Percentiles rank a stretch among this genome's conserved stretches.
Conservation (phyloP, 2,797 vertebrate genomes). For the Xiphorhynchus erythropygius region DNA sequence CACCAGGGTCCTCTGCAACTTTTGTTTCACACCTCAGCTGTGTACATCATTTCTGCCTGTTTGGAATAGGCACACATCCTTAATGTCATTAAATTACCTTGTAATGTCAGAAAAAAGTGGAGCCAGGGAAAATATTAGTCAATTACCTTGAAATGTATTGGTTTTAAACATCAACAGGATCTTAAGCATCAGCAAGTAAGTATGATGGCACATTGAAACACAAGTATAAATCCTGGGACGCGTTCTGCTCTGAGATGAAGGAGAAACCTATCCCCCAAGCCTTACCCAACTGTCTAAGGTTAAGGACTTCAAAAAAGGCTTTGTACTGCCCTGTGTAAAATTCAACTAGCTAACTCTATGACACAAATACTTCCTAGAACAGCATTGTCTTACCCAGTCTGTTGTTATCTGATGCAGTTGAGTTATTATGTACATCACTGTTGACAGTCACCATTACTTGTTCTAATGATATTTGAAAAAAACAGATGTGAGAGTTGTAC, state of each 20-base stretch:
- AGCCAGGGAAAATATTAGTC: not conserved
- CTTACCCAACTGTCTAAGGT: accelerated
- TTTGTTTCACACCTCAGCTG: not conserved
- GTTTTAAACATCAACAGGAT: not conserved
- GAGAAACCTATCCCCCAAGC: not conserved
- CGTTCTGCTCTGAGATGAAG: not conserved
- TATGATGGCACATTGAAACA: not conserved
- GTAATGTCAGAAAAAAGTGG: not conserved
- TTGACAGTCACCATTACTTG: conserved; percentile 65
- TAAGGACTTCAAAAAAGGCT: not conserved
- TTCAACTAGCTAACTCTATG: not conserved
- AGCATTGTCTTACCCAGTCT: conserved; percentile 50
- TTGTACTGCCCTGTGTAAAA: not conserved
- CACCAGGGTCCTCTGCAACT: not conserved
- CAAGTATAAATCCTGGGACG: not conserved
- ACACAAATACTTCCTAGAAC: conserved; percentile 9
- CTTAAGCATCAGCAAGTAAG: not conserved
- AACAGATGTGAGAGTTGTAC: conserved; percentile 16
- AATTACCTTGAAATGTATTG: not conserved
- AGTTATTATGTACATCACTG: conserved; percentile 59
- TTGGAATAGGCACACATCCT: not conserved
- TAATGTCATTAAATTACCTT: not conserved
- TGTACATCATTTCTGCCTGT: not conserved
- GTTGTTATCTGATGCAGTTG: conserved; percentile 59
- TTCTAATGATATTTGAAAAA: conserved; percentile 57